phyloP scores from a whole-genome alignment of 2,888 invertebrate genomes.

The Lamproptera curius region DNA sequence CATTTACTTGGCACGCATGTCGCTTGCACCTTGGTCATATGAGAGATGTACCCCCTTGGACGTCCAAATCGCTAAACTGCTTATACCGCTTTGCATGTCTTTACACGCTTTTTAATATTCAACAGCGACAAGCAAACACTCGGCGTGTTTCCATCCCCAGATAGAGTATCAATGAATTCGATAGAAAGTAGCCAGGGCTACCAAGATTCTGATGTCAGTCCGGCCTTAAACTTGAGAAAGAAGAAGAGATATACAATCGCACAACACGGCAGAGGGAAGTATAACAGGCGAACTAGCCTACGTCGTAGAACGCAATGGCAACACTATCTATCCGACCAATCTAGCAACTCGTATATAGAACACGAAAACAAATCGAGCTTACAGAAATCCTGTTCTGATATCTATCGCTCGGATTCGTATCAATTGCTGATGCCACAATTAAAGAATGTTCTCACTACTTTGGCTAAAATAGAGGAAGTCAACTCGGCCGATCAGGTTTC shows the following conservation, averaged over 20 bases:
- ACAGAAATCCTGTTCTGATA: slow-evolving; percentile 37
- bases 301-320: slow-evolving; percentile 19
- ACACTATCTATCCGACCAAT: slow-evolving; percentile 39
- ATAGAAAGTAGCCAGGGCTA: slow-evolving; percentile 60
- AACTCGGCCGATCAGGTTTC: slow-evolving; percentile 21
- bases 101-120: slow-evolving; percentile 29
- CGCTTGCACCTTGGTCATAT: slow-evolving; percentile 23
- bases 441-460: slow-evolving; percentile 25
- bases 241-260: slow-evolving; percentile 37
- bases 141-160: slow-evolving; percentile 35
- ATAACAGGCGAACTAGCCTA: not conserved
- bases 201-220: slow-evolving; percentile 56
- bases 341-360: slow-evolving; percentile 40
- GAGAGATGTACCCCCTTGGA: not conserved
- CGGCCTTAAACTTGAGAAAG: slow-evolving; percentile 33
- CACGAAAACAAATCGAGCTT: slow-evolving; percentile 26
- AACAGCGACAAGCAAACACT: slow-evolving; percentile 37
- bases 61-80: slow-evolving; percentile 23
- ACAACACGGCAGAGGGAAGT: slow-evolving; percentile 6
- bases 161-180: slow-evolving; percentile 33
- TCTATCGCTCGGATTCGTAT: slow-evolving; percentile 59
- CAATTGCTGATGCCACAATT: slow-evolving; percentile 44
- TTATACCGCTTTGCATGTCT: slow-evolving; percentile 27
- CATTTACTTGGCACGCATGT: slow-evolving; percentile 37
- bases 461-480: slow-evolving; percentile 49